These are phyloP conservation scores for Pachypsylla venusta DNA, from an alignment of 1,140 invertebrate genomes.

Conservation along the genomic window DNA sequence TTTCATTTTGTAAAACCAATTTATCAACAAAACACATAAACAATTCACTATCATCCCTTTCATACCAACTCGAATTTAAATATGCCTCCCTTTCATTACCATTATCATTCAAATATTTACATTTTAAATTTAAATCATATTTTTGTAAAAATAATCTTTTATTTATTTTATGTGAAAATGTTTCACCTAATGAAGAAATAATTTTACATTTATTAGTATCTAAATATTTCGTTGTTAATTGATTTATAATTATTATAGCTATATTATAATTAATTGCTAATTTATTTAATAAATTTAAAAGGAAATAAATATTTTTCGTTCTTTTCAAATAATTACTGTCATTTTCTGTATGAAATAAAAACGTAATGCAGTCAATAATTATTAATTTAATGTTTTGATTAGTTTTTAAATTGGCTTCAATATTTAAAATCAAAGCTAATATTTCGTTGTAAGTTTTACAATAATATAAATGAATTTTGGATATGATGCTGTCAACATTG, in stretches of 20 bases:
- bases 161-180: neutral
- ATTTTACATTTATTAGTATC: neutral
- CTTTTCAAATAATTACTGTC: neutral
- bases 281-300: neutral
- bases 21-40: neutral
- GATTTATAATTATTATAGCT: neutral
- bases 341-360: neutral
- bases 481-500: too few relatives aligned
- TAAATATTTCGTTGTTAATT: neutral
- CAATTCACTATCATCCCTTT: too few relatives aligned
- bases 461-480: neutral
- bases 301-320: neutral
- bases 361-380: neutral
- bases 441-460: neutral
- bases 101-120: neutral
- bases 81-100: too few relatives aligned
- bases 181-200: neutral
- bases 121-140: neutral
- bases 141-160: neutral
- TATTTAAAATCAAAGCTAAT: neutral
- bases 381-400: neutral
- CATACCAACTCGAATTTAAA: too few relatives aligned
- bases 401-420: neutral
- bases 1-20: neutral
- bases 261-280: neutral